These are phyloP conservation scores for Seira sanloemensis DNA, from an alignment of 2,888 invertebrate species.

Conservation along the genomic window DNA sequence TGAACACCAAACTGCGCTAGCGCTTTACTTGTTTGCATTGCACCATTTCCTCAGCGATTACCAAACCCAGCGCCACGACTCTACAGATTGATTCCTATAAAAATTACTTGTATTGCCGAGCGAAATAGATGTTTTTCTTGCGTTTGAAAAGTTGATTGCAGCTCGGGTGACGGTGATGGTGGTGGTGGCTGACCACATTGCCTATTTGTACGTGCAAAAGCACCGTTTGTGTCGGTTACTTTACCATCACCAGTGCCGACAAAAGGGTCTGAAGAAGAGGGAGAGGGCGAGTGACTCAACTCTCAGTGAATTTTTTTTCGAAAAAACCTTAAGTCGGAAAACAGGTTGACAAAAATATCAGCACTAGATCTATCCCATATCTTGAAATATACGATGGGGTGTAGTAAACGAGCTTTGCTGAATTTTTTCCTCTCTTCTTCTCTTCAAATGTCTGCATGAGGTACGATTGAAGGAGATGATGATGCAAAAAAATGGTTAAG, in stretches of 20 bases:
- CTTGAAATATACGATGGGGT: slow-evolving; percentile 17
- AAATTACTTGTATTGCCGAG: not conserved
- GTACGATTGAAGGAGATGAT: not conserved
- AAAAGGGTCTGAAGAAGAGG: slow-evolving; percentile 39
- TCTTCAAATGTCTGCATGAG: not conserved
- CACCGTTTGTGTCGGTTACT: slow-evolving; percentile 41
- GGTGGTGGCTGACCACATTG: slow-evolving; percentile 44
- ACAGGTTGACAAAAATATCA: slow-evolving; percentile 54
- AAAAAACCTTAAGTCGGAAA: slow-evolving; percentile 42
- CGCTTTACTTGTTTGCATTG: not conserved
- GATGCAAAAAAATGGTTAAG: slow-evolving; percentile 2
- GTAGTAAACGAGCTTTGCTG: slow-evolving; percentile 23
- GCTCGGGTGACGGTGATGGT: slow-evolving; percentile 32
- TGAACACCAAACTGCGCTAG: not conserved
- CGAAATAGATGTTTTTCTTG: slow-evolving; percentile 6
- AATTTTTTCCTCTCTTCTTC: not conserved
- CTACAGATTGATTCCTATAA: not conserved
- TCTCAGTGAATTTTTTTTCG: slow-evolving; percentile 25
- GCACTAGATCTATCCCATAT: slow-evolving; percentile 23
- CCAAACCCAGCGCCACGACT: not conserved
- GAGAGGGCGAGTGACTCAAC: not conserved
- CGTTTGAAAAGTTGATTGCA: slow-evolving; percentile 49
- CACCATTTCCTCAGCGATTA: not conserved
- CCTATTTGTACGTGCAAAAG: slow-evolving; percentile 43
- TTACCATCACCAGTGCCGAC: slow-evolving; percentile 47